Evolutionary conservation across 2,113 vertebrate species (phyloP).

Genomic region (Zosterops borbonicus): DNA sequence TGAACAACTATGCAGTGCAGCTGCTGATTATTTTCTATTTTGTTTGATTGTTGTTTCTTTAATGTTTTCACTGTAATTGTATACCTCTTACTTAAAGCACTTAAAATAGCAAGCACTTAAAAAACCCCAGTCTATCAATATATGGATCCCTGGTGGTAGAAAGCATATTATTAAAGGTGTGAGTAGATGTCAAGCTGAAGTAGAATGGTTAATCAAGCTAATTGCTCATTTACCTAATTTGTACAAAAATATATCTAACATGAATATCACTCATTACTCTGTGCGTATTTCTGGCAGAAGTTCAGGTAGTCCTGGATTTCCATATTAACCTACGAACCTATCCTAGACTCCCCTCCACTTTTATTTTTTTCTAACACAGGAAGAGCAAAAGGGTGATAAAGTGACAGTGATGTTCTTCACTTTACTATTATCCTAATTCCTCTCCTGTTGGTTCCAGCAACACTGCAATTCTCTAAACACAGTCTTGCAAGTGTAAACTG

Average conservation of each 20-base stretch:
- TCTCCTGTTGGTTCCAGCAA: background rate
- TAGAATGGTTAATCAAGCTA: slow-evolving; percentile 2
- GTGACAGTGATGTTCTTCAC: background rate
- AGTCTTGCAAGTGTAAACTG: background rate
- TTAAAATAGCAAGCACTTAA: background rate
- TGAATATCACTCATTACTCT: background rate
- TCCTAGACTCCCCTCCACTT: background rate
- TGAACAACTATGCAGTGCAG: background rate
- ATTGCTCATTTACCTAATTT: slow-evolving; percentile 5
- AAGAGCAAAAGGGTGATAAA: background rate
- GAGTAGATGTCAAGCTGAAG: background rate
- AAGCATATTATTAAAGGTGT: background rate
- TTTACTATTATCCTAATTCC: background rate
- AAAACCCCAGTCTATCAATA: fast-evolving
- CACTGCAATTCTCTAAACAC: background rate
- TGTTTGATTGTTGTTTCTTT: background rate
- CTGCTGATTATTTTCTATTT: background rate
- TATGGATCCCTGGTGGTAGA: background rate
- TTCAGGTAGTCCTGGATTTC: background rate
- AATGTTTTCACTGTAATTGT: background rate
- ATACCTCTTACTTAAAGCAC: background rate
- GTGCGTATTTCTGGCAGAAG: background rate
- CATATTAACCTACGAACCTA: background rate
- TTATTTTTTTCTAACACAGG: background rate
- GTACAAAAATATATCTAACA: background rate